phyloP scores from a whole-genome alignment of 2,797 vertebrate genomes.

The Micropoecilia bifurca region DNA sequence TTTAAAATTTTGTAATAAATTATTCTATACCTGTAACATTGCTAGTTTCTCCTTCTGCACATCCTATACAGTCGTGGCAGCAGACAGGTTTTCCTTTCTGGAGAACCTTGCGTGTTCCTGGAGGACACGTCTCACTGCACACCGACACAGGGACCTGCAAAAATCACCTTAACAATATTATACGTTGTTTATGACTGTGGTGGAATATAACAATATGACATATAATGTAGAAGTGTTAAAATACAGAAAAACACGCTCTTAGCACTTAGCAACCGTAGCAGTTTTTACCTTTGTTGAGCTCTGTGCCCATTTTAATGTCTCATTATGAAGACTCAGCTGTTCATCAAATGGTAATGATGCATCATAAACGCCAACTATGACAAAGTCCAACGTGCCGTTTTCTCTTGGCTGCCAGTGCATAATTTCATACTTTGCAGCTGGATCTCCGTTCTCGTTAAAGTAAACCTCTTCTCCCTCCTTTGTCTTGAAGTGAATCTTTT shows the following conservation, averaged over 20 bases:
- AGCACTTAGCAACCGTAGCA: not conserved
- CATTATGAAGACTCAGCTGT: constrained; percentile 42
- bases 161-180: constrained; percentile 12
- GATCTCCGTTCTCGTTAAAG: constrained; percentile 77
- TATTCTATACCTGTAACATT: constrained; percentile 66
- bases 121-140: constrained; percentile 76
- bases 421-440: constrained; percentile 78
- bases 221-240: not conserved
- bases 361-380: not conserved
- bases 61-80: constrained; percentile 76
- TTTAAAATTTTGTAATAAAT: not conserved
- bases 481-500: constrained; percentile 65
- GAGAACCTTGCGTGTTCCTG: constrained; percentile 73
- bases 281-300: constrained; percentile 53
- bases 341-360: not conserved
- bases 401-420: constrained; percentile 76
- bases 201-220: not conserved
- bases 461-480: constrained; percentile 74
- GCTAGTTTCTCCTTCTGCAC: constrained; percentile 76
- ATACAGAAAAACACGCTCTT: not conserved
- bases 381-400: not conserved
- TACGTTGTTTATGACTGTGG: not conserved
- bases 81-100: constrained; percentile 20
- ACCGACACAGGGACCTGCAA: constrained; percentile 68
- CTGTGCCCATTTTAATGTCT: constrained; percentile 63